Evolutionary conservation across 2,888 invertebrate species (phyloP), one percentile per base, ranked within the genome.

Genomic region (Amorpha juglandis): DNA sequence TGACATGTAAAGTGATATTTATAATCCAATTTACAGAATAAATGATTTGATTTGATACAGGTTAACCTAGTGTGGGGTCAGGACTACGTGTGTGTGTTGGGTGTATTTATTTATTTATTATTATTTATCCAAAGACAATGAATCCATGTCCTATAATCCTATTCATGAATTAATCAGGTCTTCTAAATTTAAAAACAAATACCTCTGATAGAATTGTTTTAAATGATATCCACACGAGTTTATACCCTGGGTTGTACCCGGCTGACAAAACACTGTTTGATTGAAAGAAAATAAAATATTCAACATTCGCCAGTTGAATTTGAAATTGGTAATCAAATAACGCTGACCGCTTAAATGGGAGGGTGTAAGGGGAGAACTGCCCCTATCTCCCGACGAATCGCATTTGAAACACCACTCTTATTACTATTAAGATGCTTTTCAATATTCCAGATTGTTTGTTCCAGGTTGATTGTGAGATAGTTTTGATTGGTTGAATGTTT

Each of bases 261-360:
- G 33, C 51, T 63, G 63, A 21, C 51, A 63, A 63, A 63, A 63
- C 63, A 51, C 19, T 35, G 63, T 38, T 51, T 58, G 63, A 63
- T 63, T 63, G 63, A 63, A 63, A 63, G 16, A 63, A 42, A 63
- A 63, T 63, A 63, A 63, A 63, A 42, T 63, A 63, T 63, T 51
- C 63, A 51, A 42, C 63, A 48, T 51, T 38, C 50, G 42, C 42
- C 7, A 11, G 58, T 6, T 58, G 58, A 53, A 53, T 58, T 58
- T 58, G 16, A 58, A 58, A 58, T 58, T 58, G 42, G 42, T 58
- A 19, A 42, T 58, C 42, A 42, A 19, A 58, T 58, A 58, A 7
- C 58, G 42, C 42, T 58, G 58, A 42, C 42, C 42, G 38, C 19
- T 19, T 14, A 42, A 19, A 9, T 9, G 38, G 16, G 11, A 3